Percentiles rank a stretch among this genome's conserved stretches.
Conservation (phyloP, 1,140 invertebrate genomes). For the Rhizoglyphus robini region DNA sequence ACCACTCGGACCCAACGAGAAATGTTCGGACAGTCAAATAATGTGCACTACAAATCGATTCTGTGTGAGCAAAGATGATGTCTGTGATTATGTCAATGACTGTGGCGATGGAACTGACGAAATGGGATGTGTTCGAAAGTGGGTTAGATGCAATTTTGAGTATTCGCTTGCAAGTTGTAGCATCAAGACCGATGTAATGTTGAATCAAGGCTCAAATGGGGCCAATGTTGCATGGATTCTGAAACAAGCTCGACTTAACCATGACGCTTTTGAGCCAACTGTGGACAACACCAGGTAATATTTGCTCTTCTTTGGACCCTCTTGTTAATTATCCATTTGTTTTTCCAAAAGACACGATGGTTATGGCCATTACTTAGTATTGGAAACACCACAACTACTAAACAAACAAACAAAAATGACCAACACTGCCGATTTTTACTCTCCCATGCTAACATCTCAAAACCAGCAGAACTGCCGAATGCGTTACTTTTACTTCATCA, state of each 20-base stretch:
- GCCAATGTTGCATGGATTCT: slow-evolving; percentile 16
- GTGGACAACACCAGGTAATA: slow-evolving; percentile 2
- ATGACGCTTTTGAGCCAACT: not conserved
- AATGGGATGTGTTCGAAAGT: not conserved
- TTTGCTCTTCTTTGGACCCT: too few species aligned
- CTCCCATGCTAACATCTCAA: not conserved
- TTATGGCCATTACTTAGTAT: not conserved
- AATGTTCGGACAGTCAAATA: slow-evolving; percentile 22
- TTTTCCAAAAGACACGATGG: not conserved
- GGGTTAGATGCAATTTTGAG: not conserved
- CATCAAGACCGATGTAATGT: not conserved
- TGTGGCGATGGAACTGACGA: slow-evolving; percentile 38
- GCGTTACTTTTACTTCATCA: not conserved
- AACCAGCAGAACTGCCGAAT: not conserved
- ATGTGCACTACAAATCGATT: slow-evolving; percentile 20
- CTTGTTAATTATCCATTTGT: too few species aligned
- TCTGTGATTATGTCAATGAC: slow-evolving; percentile 69
- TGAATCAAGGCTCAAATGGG: not conserved
- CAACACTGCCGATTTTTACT: slow-evolving; percentile 8
- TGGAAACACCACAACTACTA: not conserved
- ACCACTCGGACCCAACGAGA: slow-evolving; percentile 13
- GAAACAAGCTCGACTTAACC: not conserved
- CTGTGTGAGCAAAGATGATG: slow-evolving; percentile 19
- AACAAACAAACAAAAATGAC: not conserved
- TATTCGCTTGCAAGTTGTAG: not conserved